These are phyloP conservation scores for Noctuana brunneofusca DNA, from an alignment of 2,888 invertebrate species.

Conservation along the genomic window DNA sequence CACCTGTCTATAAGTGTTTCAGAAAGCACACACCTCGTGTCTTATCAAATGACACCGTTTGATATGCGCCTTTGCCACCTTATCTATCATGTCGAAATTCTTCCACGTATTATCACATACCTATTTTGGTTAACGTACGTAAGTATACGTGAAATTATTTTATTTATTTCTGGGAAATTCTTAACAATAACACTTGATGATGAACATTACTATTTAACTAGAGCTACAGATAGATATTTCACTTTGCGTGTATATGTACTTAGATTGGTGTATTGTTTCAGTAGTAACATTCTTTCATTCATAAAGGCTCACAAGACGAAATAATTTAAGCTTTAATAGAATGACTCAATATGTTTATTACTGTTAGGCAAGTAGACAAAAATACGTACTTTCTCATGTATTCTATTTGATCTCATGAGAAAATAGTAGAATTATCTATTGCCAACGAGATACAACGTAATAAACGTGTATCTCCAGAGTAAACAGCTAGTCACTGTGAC, in stretches of 20 bases:
- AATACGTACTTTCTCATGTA: not conserved
- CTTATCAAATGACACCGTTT: conserved; percentile 82
- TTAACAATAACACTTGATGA: not conserved
- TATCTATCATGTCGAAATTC: conserved; percentile 81
- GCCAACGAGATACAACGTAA: conserved; percentile 68
- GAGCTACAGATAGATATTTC: not conserved
- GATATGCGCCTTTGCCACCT: conserved; percentile 72
- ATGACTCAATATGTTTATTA: no score
- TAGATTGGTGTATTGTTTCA: no score
- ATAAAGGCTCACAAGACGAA: not conserved
- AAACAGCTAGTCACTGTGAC: conserved; percentile 66
- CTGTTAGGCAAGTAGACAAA: not conserved
- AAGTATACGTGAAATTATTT: conserved; percentile 7
- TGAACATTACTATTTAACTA: not conserved
- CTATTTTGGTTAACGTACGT: conserved; percentile 33
- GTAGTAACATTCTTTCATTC: not conserved
- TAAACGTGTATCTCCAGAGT: conserved; percentile 75
- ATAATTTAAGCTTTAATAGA: not conserved
- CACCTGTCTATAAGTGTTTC: conserved; percentile 59
- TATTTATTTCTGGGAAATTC: conserved; percentile 10
- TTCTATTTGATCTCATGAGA: conserved; percentile 43
- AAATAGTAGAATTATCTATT: conserved; percentile 60
- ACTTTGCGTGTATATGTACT: no score
- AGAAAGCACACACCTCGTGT: conserved; percentile 70
- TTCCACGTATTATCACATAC: conserved; percentile 65